These are phyloP conservation scores for Stichopus horrens DNA, from an alignment of 53 echinoderm and acorn worm species.

Conservation along the genomic window DNA sequence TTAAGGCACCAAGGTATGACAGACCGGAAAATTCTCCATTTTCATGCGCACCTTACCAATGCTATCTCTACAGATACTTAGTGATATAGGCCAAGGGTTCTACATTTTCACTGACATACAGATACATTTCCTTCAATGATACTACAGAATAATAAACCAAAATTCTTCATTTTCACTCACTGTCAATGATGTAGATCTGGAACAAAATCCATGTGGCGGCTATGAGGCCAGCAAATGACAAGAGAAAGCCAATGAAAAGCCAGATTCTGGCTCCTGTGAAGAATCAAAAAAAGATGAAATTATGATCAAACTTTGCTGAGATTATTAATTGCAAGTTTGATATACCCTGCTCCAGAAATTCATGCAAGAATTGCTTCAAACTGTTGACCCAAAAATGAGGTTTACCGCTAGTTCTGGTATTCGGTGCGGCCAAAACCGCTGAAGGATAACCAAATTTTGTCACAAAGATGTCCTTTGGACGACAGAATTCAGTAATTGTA, in stretches of 20 bases:
- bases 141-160: too few species aligned
- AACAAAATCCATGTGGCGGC: conserved; percentile 90
- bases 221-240: conserved; percentile 81
- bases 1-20: too few species aligned
- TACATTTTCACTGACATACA: too few species aligned
- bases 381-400: neutral
- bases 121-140: too few species aligned
- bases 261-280: conserved; percentile 83
- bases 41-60: too few species aligned
- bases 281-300: conserved; percentile 1
- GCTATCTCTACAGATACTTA: too few species aligned
- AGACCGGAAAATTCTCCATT: too few species aligned
- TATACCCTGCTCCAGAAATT: neutral
- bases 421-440: too few species aligned
- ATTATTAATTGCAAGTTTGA: neutral
- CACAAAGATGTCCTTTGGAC: too few species aligned
- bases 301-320: neutral
- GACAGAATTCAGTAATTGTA: too few species aligned
- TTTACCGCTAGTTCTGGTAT: neutral
- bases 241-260: conserved; percentile 87
- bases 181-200: conserved; percentile 75
- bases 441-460: too few species aligned
- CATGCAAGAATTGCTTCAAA: neutral
- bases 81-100: too few species aligned
- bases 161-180: conserved; percentile 11